Percentiles rank a stretch among this genome's conserved stretches.
phyloP scores from a whole-genome alignment of 2,113 vertebrate species.

The Crotalus helleri region DNA sequence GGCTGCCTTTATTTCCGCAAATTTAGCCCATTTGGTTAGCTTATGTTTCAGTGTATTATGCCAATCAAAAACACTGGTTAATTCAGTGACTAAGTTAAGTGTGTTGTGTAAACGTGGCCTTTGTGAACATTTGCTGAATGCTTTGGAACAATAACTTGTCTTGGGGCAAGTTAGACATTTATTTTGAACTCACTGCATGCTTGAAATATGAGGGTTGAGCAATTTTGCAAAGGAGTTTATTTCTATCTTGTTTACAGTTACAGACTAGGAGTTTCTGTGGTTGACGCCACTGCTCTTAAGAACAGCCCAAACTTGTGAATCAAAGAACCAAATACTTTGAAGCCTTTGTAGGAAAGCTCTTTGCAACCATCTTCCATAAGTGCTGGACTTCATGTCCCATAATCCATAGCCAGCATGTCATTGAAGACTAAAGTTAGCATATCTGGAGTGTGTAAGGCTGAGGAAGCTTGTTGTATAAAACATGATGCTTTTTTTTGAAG shows the following conservation, averaged over 20 bases:
- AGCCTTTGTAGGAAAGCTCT: not conserved
- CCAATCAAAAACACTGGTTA: not conserved
- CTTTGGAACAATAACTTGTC: not conserved
- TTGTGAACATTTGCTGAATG: not conserved
- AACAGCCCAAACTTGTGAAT: not conserved
- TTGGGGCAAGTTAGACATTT: not conserved
- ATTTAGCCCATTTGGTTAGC: not conserved
- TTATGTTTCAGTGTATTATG: not conserved
- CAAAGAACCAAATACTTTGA: not conserved
- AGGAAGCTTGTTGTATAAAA: not conserved
- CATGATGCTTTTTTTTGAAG: not conserved
- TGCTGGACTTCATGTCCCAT: not conserved
- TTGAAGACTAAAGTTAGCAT: not conserved
- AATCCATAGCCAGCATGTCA: not conserved
- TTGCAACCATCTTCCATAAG: not conserved
- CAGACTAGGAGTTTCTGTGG: not conserved
- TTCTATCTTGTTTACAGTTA: not conserved
- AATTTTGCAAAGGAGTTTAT: not conserved
- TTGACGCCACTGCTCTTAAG: not conserved
- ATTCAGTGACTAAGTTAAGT: not conserved
- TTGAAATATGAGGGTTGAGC: not conserved
- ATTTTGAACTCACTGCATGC: not conserved
- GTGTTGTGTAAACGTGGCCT: not conserved
- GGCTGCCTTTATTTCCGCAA: not conserved
- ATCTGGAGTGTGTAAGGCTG: not conserved